These are phyloP conservation scores for Allolobophora icterica DNA, from an alignment of 2,888 invertebrate genomes.

Conservation along the genomic window DNA sequence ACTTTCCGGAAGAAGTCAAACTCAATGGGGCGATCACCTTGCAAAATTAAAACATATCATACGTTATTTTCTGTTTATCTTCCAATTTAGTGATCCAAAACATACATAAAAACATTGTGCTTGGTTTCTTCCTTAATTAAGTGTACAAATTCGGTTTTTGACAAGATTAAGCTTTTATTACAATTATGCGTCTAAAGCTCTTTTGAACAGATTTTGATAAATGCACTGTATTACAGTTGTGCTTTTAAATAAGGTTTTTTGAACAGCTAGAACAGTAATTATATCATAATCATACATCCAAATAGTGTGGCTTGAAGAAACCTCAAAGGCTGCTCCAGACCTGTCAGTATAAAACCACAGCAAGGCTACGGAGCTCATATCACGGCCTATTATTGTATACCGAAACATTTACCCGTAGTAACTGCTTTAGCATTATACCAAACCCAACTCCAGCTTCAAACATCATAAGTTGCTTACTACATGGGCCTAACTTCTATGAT, in stretches of 20 bases:
- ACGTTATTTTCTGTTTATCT: not conserved
- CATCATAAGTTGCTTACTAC: too few species aligned
- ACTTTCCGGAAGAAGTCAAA: conserved; percentile 78
- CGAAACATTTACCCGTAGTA: not conserved
- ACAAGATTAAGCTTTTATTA: too few species aligned
- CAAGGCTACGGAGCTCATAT: not conserved
- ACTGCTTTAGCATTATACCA: too few species aligned
- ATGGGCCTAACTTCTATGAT: not conserved
- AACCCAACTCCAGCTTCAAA: too few species aligned
- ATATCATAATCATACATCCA: not conserved
- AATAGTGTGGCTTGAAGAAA: not conserved
- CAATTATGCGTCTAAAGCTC: too few species aligned
- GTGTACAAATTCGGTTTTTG: not conserved
- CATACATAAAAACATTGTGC: not conserved
- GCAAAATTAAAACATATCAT: conserved; percentile 35
- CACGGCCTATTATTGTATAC: not conserved
- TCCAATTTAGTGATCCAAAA: not conserved
- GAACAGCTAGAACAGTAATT: not conserved
- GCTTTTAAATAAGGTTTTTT: not conserved
- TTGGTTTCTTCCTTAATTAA: not conserved
- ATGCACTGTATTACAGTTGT: not conserved
- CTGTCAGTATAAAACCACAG: not conserved
- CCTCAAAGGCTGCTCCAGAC: not conserved
- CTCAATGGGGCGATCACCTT: conserved; percentile 53
- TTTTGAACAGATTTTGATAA: too few species aligned